These are phyloP conservation scores for Rhynchonycteris naso DNA, from an alignment of 2,797 vertebrate species.

Conservation along the genomic window DNA sequence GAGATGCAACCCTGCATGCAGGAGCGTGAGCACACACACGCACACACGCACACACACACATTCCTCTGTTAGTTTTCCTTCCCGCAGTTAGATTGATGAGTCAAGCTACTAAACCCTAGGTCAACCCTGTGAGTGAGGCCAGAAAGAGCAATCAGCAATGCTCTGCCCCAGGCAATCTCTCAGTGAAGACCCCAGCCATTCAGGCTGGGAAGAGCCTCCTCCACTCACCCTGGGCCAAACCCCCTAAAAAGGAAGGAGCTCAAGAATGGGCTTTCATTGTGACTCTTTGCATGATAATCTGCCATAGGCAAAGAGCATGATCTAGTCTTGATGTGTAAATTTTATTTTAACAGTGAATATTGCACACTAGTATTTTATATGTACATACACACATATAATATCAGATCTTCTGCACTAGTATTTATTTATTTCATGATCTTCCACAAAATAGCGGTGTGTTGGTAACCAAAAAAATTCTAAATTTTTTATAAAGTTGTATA, in stretches of 20 bases:
- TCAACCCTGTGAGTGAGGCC: constrained; percentile 43
- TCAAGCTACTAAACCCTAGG: neutral
- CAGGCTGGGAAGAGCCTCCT: neutral
- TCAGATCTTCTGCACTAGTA: constrained; percentile 17
- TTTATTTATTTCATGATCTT: constrained; percentile 5
- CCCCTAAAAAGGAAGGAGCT: constrained; percentile 17
- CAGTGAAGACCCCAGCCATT: neutral
- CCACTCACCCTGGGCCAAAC: neutral
- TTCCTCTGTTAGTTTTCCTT: constrained; percentile 18
- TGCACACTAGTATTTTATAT: neutral
- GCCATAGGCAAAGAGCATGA: constrained; percentile 18
- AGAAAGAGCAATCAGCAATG: neutral
- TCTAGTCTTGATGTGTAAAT: constrained; percentile 48
- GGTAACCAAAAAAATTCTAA: neutral
- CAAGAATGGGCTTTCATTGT: neutral
- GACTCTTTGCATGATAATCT: constrained; percentile 51
- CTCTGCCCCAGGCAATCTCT: constrained; percentile 60
- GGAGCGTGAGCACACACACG: neutral
- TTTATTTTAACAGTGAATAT: constrained; percentile 41
- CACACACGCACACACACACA: neutral
- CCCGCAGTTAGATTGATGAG: constrained; percentile 70
- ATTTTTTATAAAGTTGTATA: neutral
- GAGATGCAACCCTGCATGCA: neutral
- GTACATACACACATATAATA: neutral
- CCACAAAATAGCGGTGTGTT: constrained; percentile 26